These are phyloP conservation scores for Oxytorus armatus DNA, from an alignment of 2,888 invertebrate species.

Conservation along the genomic window DNA sequence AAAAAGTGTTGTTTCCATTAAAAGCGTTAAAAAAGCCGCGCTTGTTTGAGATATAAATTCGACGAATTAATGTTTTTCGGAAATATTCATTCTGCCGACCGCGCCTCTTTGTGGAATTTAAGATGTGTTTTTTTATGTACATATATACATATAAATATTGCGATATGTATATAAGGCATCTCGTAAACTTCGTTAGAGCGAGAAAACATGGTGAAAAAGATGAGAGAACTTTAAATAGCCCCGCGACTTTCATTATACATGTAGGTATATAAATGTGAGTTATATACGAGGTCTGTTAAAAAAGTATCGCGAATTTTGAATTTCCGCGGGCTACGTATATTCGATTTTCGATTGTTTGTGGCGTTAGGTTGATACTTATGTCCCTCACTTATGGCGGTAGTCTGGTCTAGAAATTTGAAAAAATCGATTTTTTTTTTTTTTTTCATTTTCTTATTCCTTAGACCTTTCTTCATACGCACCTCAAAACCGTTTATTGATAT, in stretches of 20 bases:
- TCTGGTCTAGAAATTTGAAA: too few relatives aligned
- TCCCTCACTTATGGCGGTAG: too few relatives aligned
- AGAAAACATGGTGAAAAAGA: constrained; percentile 12
- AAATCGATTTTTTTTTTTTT: too few relatives aligned
- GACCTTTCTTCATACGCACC: too few relatives aligned
- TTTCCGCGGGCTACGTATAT: too few relatives aligned
- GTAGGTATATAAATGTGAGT: too few relatives aligned
- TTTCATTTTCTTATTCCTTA: too few relatives aligned
- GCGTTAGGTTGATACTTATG: too few relatives aligned
- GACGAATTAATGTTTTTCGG: constrained; percentile 12
- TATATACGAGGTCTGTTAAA: too few relatives aligned
- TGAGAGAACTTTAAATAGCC: constrained; percentile 16
- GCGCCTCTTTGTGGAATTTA: constrained; percentile 4
- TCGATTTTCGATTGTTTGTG: too few relatives aligned
- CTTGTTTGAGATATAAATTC: constrained; percentile 18
- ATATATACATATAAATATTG: not conserved
- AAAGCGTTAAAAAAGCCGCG: not conserved
- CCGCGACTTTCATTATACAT: constrained; percentile 17
- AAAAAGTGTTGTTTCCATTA: constrained; percentile 41
- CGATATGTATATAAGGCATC: constrained; percentile 22
- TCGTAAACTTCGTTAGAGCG: constrained; percentile 31
- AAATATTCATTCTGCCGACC: constrained; percentile 55
- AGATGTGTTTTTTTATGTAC: constrained; percentile 4
- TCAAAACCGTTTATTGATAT: too few relatives aligned
- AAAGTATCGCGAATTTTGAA: too few relatives aligned